Base-by-base conservation (phyloP, 2,113 vertebrate species). In the Zosterops borbonicus region DNA sequence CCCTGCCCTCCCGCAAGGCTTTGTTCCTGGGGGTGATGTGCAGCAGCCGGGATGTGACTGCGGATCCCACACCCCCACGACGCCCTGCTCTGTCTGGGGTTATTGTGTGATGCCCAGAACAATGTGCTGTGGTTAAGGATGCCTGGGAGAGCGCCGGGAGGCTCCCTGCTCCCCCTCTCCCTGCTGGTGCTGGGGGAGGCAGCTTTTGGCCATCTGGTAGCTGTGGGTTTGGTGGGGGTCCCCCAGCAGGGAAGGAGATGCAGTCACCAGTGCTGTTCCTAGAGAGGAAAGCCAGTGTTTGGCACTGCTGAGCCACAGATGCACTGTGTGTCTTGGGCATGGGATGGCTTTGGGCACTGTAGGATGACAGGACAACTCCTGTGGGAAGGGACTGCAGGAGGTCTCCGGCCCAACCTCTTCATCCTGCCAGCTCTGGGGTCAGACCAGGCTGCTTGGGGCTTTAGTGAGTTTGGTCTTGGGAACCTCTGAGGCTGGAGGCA, bases 41-140 rank as follows among this genome's bases (percentile, higher is more conserved):
- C 93, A 79, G 74, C 70, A 69, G 92, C 83, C 73, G 1, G 2
- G 83, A 78, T n/a, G 56, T 88, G 92, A 95, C 79, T 87, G 63
- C 1, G 7, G 73, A 37, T 97, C 90, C 79, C 82, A 86, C 87
- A 42, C 87, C 83, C 90, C 79, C 29, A 7, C 8, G 5, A 88
- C 0, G 79, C 18, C 75, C 90, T 37, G 83, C 93, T 90, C 86
- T 4, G 2, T 67, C 82, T 83, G 82, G 82, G 92, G 79, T 31
- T 93, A 91, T 90, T 97, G 90, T 90, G 74, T 0, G 69, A 27
- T 95, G 94, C 87, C 91, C 89, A 91, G 89, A 95, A 95, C 96
- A 95, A 96, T 95, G 53, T 83, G 79, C 22, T 95, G 95, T 92
- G 95, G 93, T 97, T 92, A 92, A 56, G 80, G 77, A 94, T 41